Conservation (phyloP, 1,140 invertebrate species). For the Drosophila kanapiae region DNA sequence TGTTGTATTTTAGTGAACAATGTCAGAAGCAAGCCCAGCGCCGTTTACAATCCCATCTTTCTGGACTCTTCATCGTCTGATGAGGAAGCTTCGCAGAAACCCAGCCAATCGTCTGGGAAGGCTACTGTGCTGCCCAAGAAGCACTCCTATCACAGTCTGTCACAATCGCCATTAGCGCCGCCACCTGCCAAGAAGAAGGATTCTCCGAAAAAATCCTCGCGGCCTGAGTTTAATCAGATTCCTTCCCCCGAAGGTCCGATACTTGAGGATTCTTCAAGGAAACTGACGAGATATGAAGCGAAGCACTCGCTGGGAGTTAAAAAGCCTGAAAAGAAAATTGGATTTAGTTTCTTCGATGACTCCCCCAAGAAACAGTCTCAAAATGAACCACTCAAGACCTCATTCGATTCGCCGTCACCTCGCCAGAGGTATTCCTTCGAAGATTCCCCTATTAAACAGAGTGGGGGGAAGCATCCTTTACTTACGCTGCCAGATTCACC, state of each 20-base stretch:
- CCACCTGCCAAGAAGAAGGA: conserved; percentile 1
- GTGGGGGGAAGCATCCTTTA: conserved; percentile 8
- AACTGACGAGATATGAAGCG: neutral
- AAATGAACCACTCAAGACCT: neutral
- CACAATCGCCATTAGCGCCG: conserved; percentile 60
- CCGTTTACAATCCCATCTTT: conserved; percentile 75
- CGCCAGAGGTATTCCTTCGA: conserved; percentile 2
- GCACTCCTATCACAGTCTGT: conserved; percentile 51
- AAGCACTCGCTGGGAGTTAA: neutral
- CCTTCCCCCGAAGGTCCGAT: neutral
- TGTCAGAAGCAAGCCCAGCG: conserved; percentile 21
- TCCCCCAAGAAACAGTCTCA: neutral
- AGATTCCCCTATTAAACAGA: conserved; percentile 17
- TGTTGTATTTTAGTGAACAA: conserved; percentile 4
- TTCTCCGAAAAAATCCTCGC: neutral
- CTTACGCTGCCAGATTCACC: conserved; percentile 24
- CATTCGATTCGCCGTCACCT: neutral
- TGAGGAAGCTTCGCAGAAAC: conserved; percentile 51
- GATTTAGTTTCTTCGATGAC: neutral
- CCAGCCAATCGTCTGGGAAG: conserved; percentile 15
- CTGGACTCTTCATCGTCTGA: conserved; percentile 79
- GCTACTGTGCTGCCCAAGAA: conserved; percentile 45
- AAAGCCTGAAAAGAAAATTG: neutral
- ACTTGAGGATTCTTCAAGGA: neutral
- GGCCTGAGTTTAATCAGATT: neutral